Evolutionary conservation across 2,797 vertebrate genomes (phyloP).

Genomic region (Phoeniculus purpureus): DNA sequence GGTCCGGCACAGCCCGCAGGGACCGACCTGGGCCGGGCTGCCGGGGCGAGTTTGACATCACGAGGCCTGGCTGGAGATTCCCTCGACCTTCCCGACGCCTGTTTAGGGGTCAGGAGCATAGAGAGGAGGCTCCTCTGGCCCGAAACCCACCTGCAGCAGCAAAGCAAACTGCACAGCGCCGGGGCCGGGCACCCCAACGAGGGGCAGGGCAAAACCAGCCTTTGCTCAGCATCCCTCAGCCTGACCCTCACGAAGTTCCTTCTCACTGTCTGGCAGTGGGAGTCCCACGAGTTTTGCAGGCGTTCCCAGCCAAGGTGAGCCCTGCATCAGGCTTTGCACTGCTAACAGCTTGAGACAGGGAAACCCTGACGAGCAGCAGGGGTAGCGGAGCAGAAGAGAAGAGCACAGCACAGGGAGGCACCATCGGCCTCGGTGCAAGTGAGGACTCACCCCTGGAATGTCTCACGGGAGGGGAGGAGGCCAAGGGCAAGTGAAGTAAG

Average conservation of each 20-base stretch:
- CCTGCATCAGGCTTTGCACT: background rate
- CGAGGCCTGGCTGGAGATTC: background rate
- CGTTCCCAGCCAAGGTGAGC: background rate
- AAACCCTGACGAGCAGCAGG: background rate
- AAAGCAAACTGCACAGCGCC: background rate
- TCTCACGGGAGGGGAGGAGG: background rate
- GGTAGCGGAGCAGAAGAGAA: background rate
- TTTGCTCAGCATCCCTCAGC: background rate
- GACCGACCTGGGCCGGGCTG: no score
- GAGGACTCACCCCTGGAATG: background rate
- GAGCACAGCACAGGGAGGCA: accelerated
- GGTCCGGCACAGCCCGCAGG: background rate
- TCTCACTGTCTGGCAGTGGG: background rate
- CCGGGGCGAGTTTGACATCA: background rate
- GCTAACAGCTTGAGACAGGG: background rate
- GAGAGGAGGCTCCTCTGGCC: background rate
- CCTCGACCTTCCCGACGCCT: background rate
- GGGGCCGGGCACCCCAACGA: background rate
- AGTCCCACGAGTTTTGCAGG: background rate
- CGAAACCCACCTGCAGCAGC: background rate
- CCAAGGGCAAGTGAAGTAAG: background rate
- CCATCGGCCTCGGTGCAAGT: accelerated
- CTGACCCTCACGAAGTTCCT: background rate
- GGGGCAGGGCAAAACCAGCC: background rate
- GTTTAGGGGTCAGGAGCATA: background rate